Conservation (phyloP, 2,888 invertebrate species). For the Coelopa pilipes region DNA sequence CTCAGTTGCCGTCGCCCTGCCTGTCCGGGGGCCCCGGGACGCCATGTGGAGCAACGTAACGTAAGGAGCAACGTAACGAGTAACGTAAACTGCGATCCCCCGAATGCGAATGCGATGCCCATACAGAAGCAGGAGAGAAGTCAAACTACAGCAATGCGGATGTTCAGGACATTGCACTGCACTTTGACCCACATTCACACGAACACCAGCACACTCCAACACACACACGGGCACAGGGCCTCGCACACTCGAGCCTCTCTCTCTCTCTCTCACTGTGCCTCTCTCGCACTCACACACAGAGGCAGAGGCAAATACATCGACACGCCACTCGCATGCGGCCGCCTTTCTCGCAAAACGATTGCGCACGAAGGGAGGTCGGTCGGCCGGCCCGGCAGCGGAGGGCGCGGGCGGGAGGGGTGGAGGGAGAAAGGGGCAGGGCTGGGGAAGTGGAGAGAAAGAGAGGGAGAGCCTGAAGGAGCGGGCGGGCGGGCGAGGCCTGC, state of each 20-base stretch:
- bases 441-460: too few species aligned
- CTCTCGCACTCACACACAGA: constrained; percentile 17
- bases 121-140: constrained; percentile 51
- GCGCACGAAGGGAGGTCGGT: constrained; percentile 13
- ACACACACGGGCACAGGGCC: constrained; percentile 8
- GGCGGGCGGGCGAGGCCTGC: too few species aligned
- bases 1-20: background rate
- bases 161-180: constrained; percentile 68
- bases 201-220: constrained; percentile 31
- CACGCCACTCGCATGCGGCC: background rate
- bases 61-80: constrained; percentile 28
- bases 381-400: too few species aligned
- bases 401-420: background rate
- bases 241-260: constrained; percentile 64
- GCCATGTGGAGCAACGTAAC: constrained; percentile 40
- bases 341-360: constrained; percentile 12
- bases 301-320: background rate
- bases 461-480: too few species aligned
- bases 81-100: background rate
- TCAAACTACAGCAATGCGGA: constrained; percentile 68
- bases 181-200: constrained; percentile 66
- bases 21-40: constrained; percentile 4
- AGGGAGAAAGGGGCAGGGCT: too few species aligned
- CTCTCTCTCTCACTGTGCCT: constrained; percentile 47
- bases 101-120: constrained; percentile 57